phyloP scores from a whole-genome alignment of 2,888 invertebrate species.

The Torymus auratus region DNA sequence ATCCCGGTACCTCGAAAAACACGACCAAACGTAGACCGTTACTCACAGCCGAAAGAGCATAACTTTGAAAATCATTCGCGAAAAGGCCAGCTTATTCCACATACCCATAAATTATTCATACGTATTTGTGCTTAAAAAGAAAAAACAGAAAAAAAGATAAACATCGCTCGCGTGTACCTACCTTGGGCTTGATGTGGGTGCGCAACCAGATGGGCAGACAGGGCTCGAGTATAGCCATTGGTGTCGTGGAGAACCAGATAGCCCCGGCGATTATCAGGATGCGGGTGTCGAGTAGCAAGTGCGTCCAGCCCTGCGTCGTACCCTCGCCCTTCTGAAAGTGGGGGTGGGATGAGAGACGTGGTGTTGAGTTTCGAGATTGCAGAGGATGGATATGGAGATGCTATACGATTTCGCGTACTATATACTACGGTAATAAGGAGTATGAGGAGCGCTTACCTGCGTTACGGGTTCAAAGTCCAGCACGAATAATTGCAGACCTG shows the following conservation, averaged over 20 bases:
- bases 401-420: background rate
- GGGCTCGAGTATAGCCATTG: constrained; percentile 90
- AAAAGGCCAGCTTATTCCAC: background rate
- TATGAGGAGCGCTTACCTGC: constrained; percentile 59
- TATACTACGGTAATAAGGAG: background rate
- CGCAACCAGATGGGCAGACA: constrained; percentile 90
- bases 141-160: no score
- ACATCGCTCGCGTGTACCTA: constrained; percentile 62
- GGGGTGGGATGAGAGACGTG: background rate
- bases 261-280: constrained; percentile 82
- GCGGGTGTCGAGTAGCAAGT: constrained; percentile 81
- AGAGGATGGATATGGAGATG: no score
- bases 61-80: background rate
- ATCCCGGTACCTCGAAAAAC: no score
- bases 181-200: constrained; percentile 81
- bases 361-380: no score
- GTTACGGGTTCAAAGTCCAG: constrained; percentile 69
- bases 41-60: no score
- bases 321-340: constrained; percentile 39
- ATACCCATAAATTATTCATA: constrained; percentile 13
- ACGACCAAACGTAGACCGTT: no score
- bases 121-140: background rate
- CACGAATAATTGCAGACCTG: constrained; percentile 68
- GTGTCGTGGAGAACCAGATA: constrained; percentile 87
- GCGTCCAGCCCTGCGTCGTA: constrained; percentile 77